These are phyloP conservation scores for Xiphophorus hellerii DNA, from an alignment of 2,113 vertebrate species.

Conservation along the genomic window DNA sequence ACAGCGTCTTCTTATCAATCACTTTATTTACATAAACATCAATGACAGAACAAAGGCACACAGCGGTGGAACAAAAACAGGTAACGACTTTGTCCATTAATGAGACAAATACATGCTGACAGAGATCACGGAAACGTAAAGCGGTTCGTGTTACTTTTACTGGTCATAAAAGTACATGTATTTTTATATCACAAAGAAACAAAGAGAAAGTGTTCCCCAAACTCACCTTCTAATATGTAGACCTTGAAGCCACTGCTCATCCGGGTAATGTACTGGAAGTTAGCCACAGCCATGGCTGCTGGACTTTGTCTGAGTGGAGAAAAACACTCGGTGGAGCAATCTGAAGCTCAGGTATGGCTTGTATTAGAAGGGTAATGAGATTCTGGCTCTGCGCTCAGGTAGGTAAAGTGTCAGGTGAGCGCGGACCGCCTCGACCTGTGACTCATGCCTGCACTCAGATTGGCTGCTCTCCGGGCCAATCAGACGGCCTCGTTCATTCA, in stretches of 20 bases:
- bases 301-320: constrained; percentile 38
- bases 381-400: constrained; percentile 53
- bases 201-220: constrained; percentile 2
- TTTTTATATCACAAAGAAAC: background rate
- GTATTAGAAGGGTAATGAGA: constrained; percentile 70
- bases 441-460: constrained; percentile 55
- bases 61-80: background rate
- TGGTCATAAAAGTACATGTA: background rate
- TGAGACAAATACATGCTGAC: background rate
- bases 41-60: background rate
- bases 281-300: constrained; percentile 80
- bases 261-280: constrained; percentile 84
- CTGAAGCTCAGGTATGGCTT: constrained; percentile 47
- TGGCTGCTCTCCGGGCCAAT: constrained; percentile 74
- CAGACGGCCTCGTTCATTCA: constrained; percentile 23
- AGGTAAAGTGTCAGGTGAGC: constrained; percentile 73
- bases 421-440: constrained; percentile 60
- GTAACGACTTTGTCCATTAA: background rate
- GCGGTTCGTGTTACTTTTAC: background rate
- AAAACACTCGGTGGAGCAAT: constrained; percentile 52
- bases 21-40: background rate
- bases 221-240: constrained; percentile 83
- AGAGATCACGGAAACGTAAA: background rate
- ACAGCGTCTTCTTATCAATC: background rate
- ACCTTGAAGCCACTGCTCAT: constrained; percentile 87